Base-by-base conservation (phyloP, 2,797 vertebrate genomes). In the Myripristis murdjan region DNA sequence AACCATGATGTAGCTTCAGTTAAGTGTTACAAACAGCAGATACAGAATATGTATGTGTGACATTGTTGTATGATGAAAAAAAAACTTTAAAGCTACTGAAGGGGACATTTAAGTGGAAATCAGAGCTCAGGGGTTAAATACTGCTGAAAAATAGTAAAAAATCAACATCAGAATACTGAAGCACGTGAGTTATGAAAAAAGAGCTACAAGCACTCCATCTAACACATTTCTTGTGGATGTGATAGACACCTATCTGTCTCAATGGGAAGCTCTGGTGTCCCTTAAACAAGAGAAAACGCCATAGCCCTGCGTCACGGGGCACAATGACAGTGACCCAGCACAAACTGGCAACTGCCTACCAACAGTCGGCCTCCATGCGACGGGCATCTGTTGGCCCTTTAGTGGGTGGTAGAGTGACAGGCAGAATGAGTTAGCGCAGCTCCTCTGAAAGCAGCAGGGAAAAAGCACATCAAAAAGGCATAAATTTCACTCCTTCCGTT, bases 401-500 rank as follows among this genome's bases (percentile, higher is more conserved):
- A 92, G 85, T 84, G 93, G 94, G 86, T 81, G 91, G 93, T 87
- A 93, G 92, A 86, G 94, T 86, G 75, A 35, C 14, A 90, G 94
- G 93, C 95, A 88, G 94, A 91, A 93, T 87, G 93, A 94, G 94
- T 94, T 94, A 93, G 94, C 93, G 93, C 92, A 87, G 92, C 43
- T 91, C 93, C 89, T 92, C 92, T 90, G 93, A 94, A 92, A 95
- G 94, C 95, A 95, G 95, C 95, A 93, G 95, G 94, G 86, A 93
- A 95, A 48, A 94, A 93, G 94, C 87, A 94, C 95, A 96, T 95
- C 95, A 96, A 95, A 96, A 94, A 95, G 94, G 93, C 94, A 94
- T 94, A 94, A 94, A 94, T 95, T 95, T 95, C 95, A 94, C 94
- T 95, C 91, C 93, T 93, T 94, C 92, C 94, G 94, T 95, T 96